Base-by-base conservation (phyloP, 2,888 invertebrate species). In the Chirona hameri region DNA sequence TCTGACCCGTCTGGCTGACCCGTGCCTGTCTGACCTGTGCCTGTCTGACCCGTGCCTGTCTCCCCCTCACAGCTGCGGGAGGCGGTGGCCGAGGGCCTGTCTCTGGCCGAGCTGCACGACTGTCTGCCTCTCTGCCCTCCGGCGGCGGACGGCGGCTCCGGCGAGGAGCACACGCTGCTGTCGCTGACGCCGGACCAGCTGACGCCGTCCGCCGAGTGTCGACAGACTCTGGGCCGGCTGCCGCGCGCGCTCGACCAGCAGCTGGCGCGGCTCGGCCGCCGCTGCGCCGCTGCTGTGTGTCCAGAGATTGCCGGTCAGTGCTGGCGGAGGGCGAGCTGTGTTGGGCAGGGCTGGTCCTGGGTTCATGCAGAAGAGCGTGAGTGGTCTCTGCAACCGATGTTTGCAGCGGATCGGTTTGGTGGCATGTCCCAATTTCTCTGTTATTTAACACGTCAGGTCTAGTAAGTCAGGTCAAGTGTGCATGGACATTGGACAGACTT, bases 1-100 rank as follows among this genome's bases (percentile, higher is more conserved):
- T 76, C 76, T n/a, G n/a, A n/a, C n/a, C n/a, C n/a, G n/a, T 9
- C 76, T 76, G 76, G 76, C 76, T 24, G 76, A 76, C 24, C 76
- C 46, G 46, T 76, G 39, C 76, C 76, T 39, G 46, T 76, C 46
- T 18, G 46, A 4, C 24, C 76, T 24, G n/a, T n/a, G n/a, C n/a
- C n/a, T n/a, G n/a, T n/a, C 52, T 52, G 52, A 52, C 52, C 52
- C 52, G 7, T 12, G 1, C 18, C 18, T 52, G 7, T 12, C 52
- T 18, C 52, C 15, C 52, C 52, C 52, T 4, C 76, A 5, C 76
- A 76, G 76, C 76, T 76, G 76, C 24, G 39, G 7, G 24, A 15
- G 46, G 39, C 76, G 5, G 76, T 76, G 9, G 39, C 5, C 15
- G 76, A 76, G 24, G 27, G 76, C 46, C 76, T 76, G 21, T 76